phyloP scores from a whole-genome alignment of 2,113 vertebrate species.

The Candoia aspera region DNA sequence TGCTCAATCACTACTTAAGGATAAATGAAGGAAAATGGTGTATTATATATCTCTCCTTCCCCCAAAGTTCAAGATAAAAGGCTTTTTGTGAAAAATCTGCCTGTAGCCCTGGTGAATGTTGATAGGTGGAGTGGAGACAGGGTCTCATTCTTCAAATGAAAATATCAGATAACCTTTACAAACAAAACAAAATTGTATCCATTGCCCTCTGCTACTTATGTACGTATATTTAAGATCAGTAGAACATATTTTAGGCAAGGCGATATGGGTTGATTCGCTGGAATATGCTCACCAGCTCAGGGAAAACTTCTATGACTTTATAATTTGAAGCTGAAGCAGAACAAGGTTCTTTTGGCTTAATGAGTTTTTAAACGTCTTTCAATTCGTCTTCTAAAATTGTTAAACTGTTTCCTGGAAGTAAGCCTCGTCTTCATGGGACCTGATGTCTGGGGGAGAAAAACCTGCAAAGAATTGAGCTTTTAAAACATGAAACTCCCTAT shows the following conservation, averaged over 20 bases:
- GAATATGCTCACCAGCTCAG: background rate
- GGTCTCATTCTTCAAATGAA: background rate
- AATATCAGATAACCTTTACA: background rate
- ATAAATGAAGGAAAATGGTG: background rate
- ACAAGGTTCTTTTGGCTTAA: background rate
- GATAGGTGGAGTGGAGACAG: background rate
- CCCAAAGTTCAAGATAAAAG: background rate
- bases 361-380: too few species aligned
- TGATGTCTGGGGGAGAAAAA: background rate
- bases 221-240: background rate
- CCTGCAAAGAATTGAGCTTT: background rate
- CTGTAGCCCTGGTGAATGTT: too few species aligned
- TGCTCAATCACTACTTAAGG: background rate
- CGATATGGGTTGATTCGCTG: background rate
- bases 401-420: background rate
- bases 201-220: background rate
- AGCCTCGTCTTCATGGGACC: background rate
- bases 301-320: background rate
- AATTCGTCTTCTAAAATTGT: background rate
- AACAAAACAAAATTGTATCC: background rate
- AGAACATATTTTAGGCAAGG: background rate
- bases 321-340: background rate
- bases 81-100: background rate
- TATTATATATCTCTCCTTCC: background rate
- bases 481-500: background rate